These are phyloP conservation scores for Gadopsis bispinosus DNA, from an alignment of 2,797 vertebrate genomes.

Conservation along the genomic window DNA sequence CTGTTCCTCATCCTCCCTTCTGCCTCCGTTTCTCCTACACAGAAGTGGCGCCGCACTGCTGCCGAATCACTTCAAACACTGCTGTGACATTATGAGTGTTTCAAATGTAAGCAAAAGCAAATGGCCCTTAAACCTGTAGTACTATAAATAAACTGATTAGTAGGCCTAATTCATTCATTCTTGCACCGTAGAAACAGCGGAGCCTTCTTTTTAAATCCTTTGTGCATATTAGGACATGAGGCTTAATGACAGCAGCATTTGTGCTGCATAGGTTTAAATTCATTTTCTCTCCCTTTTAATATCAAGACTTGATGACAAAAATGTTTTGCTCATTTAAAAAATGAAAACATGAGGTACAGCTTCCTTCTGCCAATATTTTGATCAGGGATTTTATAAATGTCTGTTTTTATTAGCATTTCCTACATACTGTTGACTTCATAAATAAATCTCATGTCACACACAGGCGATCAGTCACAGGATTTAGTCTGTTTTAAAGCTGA, in stretches of 20 bases:
- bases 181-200: constrained; percentile 28
- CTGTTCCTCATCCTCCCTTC: constrained; percentile 45
- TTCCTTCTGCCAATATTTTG: constrained; percentile 9
- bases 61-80: constrained; percentile 25
- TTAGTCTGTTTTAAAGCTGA: constrained; percentile 39
- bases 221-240: constrained; percentile 29
- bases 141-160: constrained; percentile 50
- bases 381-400: constrained; percentile 7
- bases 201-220: constrained; percentile 24
- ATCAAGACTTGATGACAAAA: constrained; percentile 22
- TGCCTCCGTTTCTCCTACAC: constrained; percentile 24
- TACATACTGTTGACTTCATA: constrained; percentile 1
- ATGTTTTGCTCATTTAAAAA: constrained; percentile 20
- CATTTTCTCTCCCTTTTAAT: constrained; percentile 34
- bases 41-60: constrained; percentile 12
- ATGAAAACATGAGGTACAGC: not conserved
- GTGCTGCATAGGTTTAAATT: constrained; percentile 33
- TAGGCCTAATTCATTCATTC: constrained; percentile 29
- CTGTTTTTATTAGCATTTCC: not conserved
- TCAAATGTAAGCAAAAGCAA: constrained; percentile 36
- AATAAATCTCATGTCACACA: constrained; percentile 12
- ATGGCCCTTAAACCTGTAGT: constrained; percentile 21
- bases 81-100: constrained; percentile 30
- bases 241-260: constrained; percentile 37
- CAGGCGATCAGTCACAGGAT: constrained; percentile 30